Conservation (phyloP, 1,140 invertebrate genomes). For the Drosophila nikananu region DNA sequence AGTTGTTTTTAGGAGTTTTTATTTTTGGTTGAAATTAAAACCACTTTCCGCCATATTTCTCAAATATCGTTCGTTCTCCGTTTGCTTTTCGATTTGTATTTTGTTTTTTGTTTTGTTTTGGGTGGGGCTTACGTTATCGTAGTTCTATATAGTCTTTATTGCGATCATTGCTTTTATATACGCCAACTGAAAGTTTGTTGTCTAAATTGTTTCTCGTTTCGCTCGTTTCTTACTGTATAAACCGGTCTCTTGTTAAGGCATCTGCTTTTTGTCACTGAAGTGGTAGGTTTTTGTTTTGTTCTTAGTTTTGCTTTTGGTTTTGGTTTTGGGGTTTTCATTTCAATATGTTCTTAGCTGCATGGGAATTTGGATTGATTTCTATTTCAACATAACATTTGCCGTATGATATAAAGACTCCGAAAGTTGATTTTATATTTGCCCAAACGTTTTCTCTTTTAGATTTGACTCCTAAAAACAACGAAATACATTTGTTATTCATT, state of each 20-base stretch:
- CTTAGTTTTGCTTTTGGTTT: slow-evolving; percentile 32
- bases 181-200: slow-evolving; percentile 66
- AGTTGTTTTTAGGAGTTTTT: slow-evolving; percentile 83
- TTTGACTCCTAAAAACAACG: slow-evolving; percentile 85
- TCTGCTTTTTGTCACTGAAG: slow-evolving; percentile 83
- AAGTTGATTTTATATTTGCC: slow-evolving; percentile 51
- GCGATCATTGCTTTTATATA: slow-evolving; percentile 51
- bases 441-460: slow-evolving; percentile 52
- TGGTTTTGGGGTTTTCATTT: slow-evolving; percentile 43
- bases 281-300: slow-evolving; percentile 59
- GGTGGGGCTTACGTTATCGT: slow-evolving; percentile 77
- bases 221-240: slow-evolving; percentile 69
- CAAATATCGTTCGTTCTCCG: slow-evolving; percentile 33
- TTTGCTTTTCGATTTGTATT: slow-evolving; percentile 28
- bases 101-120: slow-evolving; percentile 44
- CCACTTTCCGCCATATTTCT: slow-evolving; percentile 24
- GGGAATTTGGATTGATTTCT: slow-evolving; percentile 48
- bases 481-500: slow-evolving; percentile 62
- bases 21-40: slow-evolving; percentile 53
- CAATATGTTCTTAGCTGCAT: slow-evolving; percentile 30
- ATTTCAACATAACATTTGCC: slow-evolving; percentile 45
- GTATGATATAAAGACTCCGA: slow-evolving; percentile 38
- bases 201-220: slow-evolving; percentile 59
- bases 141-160: slow-evolving; percentile 63
- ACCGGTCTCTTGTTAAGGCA: slow-evolving; percentile 82